Base-by-base conservation (phyloP, 2,797 vertebrate genomes). In the Crenichthys baileyi region DNA sequence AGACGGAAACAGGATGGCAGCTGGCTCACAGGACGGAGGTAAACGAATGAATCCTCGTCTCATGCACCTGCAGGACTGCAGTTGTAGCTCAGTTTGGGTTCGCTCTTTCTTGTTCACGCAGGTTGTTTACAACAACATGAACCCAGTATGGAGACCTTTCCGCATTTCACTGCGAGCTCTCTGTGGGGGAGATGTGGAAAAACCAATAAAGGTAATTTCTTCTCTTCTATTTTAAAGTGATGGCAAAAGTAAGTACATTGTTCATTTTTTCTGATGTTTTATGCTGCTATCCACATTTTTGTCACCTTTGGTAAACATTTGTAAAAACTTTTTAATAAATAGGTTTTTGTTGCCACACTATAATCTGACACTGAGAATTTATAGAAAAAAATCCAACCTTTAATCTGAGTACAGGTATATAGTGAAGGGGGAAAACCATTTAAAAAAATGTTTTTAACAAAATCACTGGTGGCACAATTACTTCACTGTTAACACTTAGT, bases 1-100 rank as follows among this genome's bases (percentile, higher is more conserved):
- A 98, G 90, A 96, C 94, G 9, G 95, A 94, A 63, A 97, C 96
- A 67, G 97, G 97, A 82, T 99, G 98, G 98, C 96, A 99, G 87
- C 97, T 99, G 94, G 97, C 97, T 87, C 98, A 99, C 93, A 96
- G 98, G 92, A 99, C 98, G 51, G 98, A 99, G 97, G 98, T 99
- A 90, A 51, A 48, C 16, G 0, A 24, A 39, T 55, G 11, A 5
- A 48, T 11, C 16, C 4, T 22, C 29, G 12, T 31, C 16, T 31
- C n/a, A 48, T 13, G 41, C n/a, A 29, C 18, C 73, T 26, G n/a
- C 73, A 3, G 41, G 13, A n/a, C 22, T 20, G 9, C 9, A 0
- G n/a, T 53, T 0, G 0, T 31, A 1, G 0, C 0, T 11, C 18
- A 60, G 46, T 3, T 2, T 5, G 39, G 55, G 12, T 79, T 80